A percentile compares a stretch with the other conserved stretches of the same genome.
Evolutionary conservation across 2,888 invertebrate genomes (phyloP).

Genomic region (Nemurella pictetii): DNA sequence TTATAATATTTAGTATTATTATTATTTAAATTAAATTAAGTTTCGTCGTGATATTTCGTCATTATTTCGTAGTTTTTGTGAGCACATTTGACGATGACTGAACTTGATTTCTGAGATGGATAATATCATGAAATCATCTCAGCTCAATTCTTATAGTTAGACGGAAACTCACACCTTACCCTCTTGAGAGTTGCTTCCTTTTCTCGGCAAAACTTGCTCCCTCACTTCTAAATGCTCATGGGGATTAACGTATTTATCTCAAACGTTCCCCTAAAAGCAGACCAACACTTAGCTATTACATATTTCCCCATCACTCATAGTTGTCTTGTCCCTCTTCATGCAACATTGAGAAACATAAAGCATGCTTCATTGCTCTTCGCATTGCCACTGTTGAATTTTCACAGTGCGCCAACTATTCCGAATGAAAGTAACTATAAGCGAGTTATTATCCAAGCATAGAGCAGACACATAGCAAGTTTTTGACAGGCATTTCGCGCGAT

Average conservation of each 20-base stretch:
- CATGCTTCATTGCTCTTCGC: neutral
- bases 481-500: neutral
- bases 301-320: neutral
- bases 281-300: neutral
- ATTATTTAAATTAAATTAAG: too few species aligned
- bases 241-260: neutral
- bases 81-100: neutral
- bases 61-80: too few species aligned
- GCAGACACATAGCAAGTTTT: neutral
- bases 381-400: neutral
- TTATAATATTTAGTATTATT: too few species aligned
- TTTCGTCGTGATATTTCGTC: too few species aligned
- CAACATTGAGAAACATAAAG: too few species aligned
- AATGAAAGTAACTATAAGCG: neutral
- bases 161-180: neutral
- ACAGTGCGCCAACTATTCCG: neutral
- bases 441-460: neutral
- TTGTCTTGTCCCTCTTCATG: neutral
- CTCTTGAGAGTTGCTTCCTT: neutral
- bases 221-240: neutral
- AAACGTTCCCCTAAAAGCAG: neutral
- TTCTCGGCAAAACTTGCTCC: neutral
- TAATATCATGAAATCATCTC: neutral
- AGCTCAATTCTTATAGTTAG: neutral
- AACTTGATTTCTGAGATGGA: neutral